Conservation (phyloP, 2,113 vertebrate species). For the Oryzias woworae region DNA sequence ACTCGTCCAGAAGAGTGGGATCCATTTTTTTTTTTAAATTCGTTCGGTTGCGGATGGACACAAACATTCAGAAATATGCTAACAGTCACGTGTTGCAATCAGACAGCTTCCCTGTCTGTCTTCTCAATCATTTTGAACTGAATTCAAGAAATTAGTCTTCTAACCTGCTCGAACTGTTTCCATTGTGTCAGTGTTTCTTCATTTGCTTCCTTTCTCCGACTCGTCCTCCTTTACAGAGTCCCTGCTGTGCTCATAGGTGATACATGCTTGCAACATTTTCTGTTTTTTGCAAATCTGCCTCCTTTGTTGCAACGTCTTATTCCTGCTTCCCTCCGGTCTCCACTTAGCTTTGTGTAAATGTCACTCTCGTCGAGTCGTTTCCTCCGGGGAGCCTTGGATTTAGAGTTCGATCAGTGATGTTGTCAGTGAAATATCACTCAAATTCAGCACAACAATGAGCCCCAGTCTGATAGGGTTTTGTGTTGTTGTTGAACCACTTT, state of each 20-base stretch:
- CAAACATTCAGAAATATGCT: constrained; percentile 19
- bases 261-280: constrained; percentile 47
- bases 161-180: constrained; percentile 55
- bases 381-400: constrained; percentile 40
- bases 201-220: constrained; percentile 40
- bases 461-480: constrained; percentile 53
- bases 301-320: constrained; percentile 60
- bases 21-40: constrained; percentile 6
- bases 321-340: constrained; percentile 50
- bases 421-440: constrained; percentile 66
- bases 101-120: constrained; percentile 10
- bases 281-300: constrained; percentile 45
- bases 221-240: constrained; percentile 25
- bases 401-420: constrained; percentile 59
- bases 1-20: constrained; percentile 40
- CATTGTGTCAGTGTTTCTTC: constrained; percentile 27
- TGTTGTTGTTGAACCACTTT: constrained; percentile 49
- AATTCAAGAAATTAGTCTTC: constrained; percentile 11
- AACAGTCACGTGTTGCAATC: not conserved
- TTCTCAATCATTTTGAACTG: constrained; percentile 3
- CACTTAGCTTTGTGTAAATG: constrained; percentile 70
- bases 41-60: constrained; percentile 20
- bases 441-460: constrained; percentile 61
- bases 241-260: constrained; percentile 61
- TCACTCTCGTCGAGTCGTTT: constrained; percentile 58